Conservation (phyloP, 2,888 invertebrate species). For the Agrenia bidenticulata region DNA sequence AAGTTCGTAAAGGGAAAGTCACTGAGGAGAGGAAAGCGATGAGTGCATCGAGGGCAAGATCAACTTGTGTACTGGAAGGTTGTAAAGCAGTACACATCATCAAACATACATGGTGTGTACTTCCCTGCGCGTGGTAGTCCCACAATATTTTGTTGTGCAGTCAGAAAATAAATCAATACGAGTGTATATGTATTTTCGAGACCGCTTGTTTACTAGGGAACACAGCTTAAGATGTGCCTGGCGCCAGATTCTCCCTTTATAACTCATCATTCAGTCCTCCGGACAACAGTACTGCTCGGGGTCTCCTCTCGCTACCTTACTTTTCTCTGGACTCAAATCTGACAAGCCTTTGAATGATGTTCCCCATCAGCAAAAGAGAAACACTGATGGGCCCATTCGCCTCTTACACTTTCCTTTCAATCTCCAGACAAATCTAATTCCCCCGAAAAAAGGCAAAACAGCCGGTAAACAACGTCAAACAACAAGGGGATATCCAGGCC, state of each 20-base stretch:
- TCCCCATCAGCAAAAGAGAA: too few relatives aligned
- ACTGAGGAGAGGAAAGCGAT: slow-evolving; percentile 24
- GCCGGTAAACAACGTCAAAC: slow-evolving; percentile 12
- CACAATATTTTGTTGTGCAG: slow-evolving; percentile 47
- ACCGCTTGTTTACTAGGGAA: slow-evolving; percentile 36
- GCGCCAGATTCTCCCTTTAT: slow-evolving; percentile 29
- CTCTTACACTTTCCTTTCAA: slow-evolving; percentile 1
- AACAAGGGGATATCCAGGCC: not conserved
- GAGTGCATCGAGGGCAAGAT: slow-evolving; percentile 53
- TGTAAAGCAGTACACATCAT: slow-evolving; percentile 49
- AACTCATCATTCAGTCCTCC: slow-evolving; percentile 24
- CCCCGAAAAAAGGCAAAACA: slow-evolving; percentile 3
- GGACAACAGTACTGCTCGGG: not conserved
- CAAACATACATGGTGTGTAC: slow-evolving; percentile 42
- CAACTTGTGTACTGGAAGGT: slow-evolving; percentile 52
- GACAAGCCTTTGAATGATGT: too few relatives aligned
- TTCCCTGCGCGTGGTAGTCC: slow-evolving; percentile 36
- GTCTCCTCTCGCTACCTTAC: not conserved
- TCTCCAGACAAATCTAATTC: not conserved
- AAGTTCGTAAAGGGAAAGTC: not conserved
- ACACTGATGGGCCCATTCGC: too few relatives aligned
- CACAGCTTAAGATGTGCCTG: slow-evolving; percentile 8
- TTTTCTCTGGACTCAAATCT: not conserved
- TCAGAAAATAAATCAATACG: slow-evolving; percentile 42
- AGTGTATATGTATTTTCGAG: slow-evolving; percentile 32